phyloP scores from a whole-genome alignment of 2,113 vertebrate genomes.

The Halcyon malimbica region DNA sequence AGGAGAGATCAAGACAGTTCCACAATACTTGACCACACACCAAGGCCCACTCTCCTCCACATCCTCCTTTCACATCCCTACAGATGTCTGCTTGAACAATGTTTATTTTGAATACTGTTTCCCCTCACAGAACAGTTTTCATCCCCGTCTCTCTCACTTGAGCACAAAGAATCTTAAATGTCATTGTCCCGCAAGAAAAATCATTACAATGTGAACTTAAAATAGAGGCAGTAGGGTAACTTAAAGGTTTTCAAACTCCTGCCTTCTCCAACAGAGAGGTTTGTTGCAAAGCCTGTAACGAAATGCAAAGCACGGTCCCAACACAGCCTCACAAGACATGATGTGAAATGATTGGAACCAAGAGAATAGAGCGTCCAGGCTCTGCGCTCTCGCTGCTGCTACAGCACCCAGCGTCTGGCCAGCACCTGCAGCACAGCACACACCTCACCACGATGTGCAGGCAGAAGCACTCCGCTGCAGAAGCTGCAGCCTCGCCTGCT shows the following conservation, averaged over 20 bases:
- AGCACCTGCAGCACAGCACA: not conserved
- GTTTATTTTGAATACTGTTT: not conserved
- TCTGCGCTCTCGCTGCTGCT: not conserved
- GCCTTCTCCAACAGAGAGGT: not conserved
- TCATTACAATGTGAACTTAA: not conserved
- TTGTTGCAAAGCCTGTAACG: not conserved
- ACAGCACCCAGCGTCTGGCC: not conserved
- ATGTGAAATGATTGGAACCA: not conserved
- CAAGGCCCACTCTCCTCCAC: not conserved
- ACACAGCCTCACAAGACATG: not conserved
- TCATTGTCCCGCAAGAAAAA: not conserved
- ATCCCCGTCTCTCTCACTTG: not conserved
- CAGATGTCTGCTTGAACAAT: not conserved
- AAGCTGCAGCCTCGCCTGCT: not conserved
- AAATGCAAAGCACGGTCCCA: not conserved
- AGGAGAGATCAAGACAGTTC: not conserved
- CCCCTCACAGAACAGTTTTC: not conserved
- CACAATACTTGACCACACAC: not conserved
- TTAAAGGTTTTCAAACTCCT: not conserved
- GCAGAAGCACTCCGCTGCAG: not conserved
- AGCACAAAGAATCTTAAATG: not conserved
- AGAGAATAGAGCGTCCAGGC: not conserved
- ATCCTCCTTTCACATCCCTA: not conserved
- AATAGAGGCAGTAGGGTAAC: not conserved
- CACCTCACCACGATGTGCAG: rapidly evolving